Evolutionary conservation across 2,797 vertebrate species (phyloP).

Genomic region (Rhinogobio ventralis): DNA sequence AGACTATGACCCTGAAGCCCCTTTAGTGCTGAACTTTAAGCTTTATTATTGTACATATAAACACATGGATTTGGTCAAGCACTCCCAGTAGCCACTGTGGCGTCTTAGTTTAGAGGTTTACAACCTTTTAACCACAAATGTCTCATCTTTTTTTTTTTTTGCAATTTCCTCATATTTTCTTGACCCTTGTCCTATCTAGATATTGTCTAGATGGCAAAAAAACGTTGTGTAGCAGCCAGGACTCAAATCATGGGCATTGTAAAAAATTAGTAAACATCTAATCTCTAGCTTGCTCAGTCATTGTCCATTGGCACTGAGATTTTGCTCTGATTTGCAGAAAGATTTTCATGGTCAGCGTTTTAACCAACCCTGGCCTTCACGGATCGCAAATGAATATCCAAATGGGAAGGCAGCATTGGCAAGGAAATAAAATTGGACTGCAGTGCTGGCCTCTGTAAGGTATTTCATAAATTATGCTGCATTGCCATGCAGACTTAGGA

Average conservation of each 20-base stretch:
- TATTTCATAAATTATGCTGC: conserved; percentile 32
- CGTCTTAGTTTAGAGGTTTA: not conserved
- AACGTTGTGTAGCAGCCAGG: not conserved
- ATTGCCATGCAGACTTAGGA: conserved; percentile 44
- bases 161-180: not conserved
- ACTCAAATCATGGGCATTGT: conserved; percentile 5
- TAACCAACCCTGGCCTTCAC: conserved; percentile 27
- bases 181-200: not conserved
- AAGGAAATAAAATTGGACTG: conserved; percentile 37
- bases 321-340: conserved; percentile 32
- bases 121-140: not conserved
- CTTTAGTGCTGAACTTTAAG: conserved; percentile 31
- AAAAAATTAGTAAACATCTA: not conserved
- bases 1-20: not conserved
- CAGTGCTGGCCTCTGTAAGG: conserved; percentile 21
- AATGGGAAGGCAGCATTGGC: conserved; percentile 40
- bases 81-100: not conserved
- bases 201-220: conserved; percentile 1
- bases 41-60: conserved; percentile 22
- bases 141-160: not conserved
- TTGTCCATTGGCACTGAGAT: conserved; percentile 31
- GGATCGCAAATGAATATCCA: conserved; percentile 42
- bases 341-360: conserved; percentile 19
- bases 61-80: conserved; percentile 1
- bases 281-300: conserved; percentile 18